Evolutionary conservation across 1,140 invertebrate species (phyloP), one percentile per base, ranked within the genome.

Genomic region (Laodelphax striatellus): DNA sequence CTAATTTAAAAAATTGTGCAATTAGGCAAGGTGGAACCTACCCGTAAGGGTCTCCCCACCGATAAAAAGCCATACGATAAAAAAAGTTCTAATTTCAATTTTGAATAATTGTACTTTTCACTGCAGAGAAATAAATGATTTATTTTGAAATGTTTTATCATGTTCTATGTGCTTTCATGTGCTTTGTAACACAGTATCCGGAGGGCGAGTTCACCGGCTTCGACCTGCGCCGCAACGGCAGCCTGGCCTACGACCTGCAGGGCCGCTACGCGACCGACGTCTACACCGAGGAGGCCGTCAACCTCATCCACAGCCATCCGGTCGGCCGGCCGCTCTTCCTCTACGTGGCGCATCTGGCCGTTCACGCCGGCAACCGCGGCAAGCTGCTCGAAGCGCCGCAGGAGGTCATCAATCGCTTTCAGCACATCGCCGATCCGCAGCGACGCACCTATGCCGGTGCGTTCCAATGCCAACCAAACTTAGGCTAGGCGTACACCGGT

Each of bases 191-290:
- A 4, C 50, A 34, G 52, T 65, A 61, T 46, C 42, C 52, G 13
- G 57, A 59, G 10, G 77, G 67, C 68, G 77, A 80, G 55, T 75
- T 77, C 70, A 71, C 61, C 8, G 76, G 76, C 9, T 77, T 73
- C 55, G 82, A 84, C 63, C 71, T 83, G 68, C 73, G 78, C 21
- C 68, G 76, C 19, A 76, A 79, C 28, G 72, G 79, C 41, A 73
- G 72, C 16, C 73, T 80, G 1, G 82, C 80, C 3, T 82, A 80
- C 70, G 80, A 83, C 22, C 65, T 75, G 10, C 75, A 70, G n/a
- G 83, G 82, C 1, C 74, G 79, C 56, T 88, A 89, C 67, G 79
- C 81, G 1, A 88, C 86, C 0, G 80, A 86, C 62, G 68, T 86
- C 1, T 87, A 85, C 64, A 85, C 84, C 0, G 74, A 81, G 1